Evolutionary conservation across 2,888 invertebrate genomes (phyloP).

Genomic region (Troilus luridus): DNA sequence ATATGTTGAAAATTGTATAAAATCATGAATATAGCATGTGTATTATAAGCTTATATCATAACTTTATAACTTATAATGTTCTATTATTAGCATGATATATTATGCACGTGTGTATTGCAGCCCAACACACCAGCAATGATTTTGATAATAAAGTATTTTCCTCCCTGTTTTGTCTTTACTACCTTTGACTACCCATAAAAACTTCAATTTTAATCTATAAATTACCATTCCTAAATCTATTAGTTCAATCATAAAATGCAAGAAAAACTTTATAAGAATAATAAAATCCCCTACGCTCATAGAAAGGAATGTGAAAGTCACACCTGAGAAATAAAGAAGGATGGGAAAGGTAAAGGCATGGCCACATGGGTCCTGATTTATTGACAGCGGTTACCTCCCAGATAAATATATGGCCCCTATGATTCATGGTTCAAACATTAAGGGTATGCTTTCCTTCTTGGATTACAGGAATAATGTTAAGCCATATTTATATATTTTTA

Average conservation of each 20-base stretch:
- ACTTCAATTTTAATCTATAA: too few species aligned
- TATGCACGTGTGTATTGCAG: too few species aligned
- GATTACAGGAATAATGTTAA: background rate
- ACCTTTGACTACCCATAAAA: too few species aligned
- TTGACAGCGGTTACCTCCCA: background rate
- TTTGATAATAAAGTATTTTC: too few species aligned
- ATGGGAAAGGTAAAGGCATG: background rate
- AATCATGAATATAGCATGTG: too few species aligned
- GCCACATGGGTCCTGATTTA: conserved; percentile 20
- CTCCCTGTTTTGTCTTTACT: too few species aligned
- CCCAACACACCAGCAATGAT: too few species aligned
- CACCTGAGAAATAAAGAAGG: background rate
- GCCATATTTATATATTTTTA: background rate
- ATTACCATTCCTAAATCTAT: too few species aligned
- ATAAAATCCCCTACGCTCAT: background rate
- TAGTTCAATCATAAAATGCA: background rate
- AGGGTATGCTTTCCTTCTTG: background rate
- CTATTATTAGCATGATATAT: too few species aligned
- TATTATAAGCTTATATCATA: too few species aligned
- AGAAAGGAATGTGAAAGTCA: background rate
- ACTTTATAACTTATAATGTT: too few species aligned
- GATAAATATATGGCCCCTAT: background rate
- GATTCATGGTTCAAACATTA: background rate
- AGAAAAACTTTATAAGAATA: background rate
- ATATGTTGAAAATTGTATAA: too few species aligned